Evolutionary conservation across 1,140 invertebrate genomes (phyloP), one percentile per base, ranked within the genome.

Genomic region (Drosophila chauvacae): DNA sequence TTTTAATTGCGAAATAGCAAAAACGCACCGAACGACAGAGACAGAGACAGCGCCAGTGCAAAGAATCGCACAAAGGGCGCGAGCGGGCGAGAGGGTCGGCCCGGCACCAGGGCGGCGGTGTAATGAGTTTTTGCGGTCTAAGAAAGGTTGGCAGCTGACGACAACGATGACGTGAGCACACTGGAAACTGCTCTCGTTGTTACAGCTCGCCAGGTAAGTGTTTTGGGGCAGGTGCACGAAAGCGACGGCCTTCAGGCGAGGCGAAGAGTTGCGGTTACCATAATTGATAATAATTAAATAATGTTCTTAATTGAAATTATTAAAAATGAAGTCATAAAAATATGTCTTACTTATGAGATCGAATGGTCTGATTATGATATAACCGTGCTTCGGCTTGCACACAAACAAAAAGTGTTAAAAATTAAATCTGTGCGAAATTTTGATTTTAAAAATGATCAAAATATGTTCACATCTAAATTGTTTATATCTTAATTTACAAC

Each of bases 1-100:
- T 90, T 90, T 90, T 90, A 90, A 90, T 90, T 90, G 85, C 85
- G 72, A 90, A 90, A 90, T 90, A 81, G 85, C 81, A 81, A 84
- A 90, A 81, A 88, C 77, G 59, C 77, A 79, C 58, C 69, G 59
- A 57, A 55, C 77, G 33, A 79, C 65, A 70, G 37, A 62, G 72
- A 39, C 74, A 77, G 63, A 37, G 53, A 6, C 53, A 16, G 51
- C 4, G 51, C 53, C 47, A 50, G 66, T 57, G 42, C 60, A 77
- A 57, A 47, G 50, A 39, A 68, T 63, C 44, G 50, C 45, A 56
- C 23, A 41, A 23, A 42, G 35, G 39, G 26, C 35, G 48, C 16
- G n/a, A 47, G 37, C 14, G 23, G 59, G 39, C 30, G 39, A 47
- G 26, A 47, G 58, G 60, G 62, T 53, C 42, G 47, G 20, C 45